Conservation (phyloP, 2,888 invertebrate species). For the Euzetes globulus region DNA sequence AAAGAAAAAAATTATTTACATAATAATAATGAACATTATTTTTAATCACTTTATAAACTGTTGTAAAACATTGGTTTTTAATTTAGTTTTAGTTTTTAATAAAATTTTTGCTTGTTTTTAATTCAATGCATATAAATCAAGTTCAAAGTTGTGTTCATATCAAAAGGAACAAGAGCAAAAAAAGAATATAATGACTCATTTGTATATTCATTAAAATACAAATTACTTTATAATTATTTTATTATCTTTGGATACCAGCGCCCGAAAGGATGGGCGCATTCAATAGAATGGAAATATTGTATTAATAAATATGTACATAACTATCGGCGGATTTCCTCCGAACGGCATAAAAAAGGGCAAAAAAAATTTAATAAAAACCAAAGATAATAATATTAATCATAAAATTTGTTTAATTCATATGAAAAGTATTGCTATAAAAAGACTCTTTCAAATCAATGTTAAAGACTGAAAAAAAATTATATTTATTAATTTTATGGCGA, state of each 20-base stretch:
- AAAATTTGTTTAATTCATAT: conserved; percentile 3
- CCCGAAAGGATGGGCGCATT: conserved; percentile 20
- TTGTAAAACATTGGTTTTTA: background rate
- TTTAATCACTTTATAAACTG: background rate
- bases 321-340: conserved; percentile 24
- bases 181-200: background rate
- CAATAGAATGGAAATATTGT: background rate
- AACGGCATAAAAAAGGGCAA: background rate
- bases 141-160: background rate
- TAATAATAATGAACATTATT: background rate
- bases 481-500: background rate
- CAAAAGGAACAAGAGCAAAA: background rate
- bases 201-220: conserved; percentile 17
- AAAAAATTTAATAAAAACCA: conserved; percentile 1
- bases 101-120: background rate
- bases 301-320: conserved; percentile 9
- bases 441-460: no score
- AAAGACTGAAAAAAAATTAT: no score
- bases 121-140: background rate
- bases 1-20: background rate
- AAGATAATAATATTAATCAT: background rate
- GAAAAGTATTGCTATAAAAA: background rate
- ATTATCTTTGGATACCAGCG: background rate
- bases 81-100: background rate
- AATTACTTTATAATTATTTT: conserved; percentile 26